Conservation (phyloP, 2,797 vertebrate species). For the Esox masquinongy region DNA sequence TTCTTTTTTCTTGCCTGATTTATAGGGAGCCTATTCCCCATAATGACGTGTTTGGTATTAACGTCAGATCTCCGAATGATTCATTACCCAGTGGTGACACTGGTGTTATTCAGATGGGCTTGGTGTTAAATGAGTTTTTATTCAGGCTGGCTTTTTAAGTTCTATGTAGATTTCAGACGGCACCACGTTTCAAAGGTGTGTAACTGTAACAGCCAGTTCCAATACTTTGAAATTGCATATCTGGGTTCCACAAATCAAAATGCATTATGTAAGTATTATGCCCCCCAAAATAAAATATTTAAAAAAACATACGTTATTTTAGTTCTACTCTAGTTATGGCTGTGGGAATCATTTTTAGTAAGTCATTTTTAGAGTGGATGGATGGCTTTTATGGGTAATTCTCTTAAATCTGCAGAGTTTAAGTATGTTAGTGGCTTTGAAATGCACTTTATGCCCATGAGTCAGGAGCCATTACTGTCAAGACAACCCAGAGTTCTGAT, state of each 20-base stretch:
- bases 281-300: neutral
- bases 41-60: constrained; percentile 11
- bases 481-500: constrained; percentile 12
- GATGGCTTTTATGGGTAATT: constrained; percentile 26
- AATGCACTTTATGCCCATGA: constrained; percentile 22
- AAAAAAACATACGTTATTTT: neutral
- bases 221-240: neutral
- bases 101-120: constrained; percentile 22
- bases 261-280: neutral
- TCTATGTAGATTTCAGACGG: neutral
- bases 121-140: constrained; percentile 26
- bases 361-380: neutral
- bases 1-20: neutral
- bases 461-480: constrained; percentile 29
- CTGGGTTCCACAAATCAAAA: neutral
- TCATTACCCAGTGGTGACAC: constrained; percentile 4
- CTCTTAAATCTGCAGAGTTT: constrained; percentile 26
- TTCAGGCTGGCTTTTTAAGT: constrained; percentile 4
- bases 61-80: constrained; percentile 9
- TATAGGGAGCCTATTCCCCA: neutral
- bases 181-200: neutral
- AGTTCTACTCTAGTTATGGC: neutral
- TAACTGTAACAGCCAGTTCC: neutral
- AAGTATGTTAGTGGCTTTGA: constrained; percentile 25
- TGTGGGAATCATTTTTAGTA: neutral